These are phyloP conservation scores for Apotomis turbidana DNA, from an alignment of 2,888 invertebrate genomes.

Conservation along the genomic window DNA sequence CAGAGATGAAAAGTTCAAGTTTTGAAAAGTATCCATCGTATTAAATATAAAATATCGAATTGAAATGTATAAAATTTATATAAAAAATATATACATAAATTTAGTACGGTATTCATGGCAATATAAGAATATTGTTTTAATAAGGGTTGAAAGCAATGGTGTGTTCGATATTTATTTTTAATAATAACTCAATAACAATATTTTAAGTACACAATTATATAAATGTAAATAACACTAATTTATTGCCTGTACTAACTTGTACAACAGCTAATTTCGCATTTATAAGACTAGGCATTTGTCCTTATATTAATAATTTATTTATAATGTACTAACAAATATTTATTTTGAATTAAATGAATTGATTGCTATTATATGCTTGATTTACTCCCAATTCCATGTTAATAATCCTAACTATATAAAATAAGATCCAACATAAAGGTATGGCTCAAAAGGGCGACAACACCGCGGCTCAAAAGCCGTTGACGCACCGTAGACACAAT, in stretches of 20 bases:
- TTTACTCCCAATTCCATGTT: slow-evolving; percentile 41
- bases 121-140: background rate
- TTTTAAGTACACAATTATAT: slow-evolving; percentile 50
- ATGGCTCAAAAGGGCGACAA: background rate
- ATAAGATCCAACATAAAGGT: slow-evolving; percentile 16
- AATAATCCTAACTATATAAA: slow-evolving; percentile 30
- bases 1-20: too few species aligned
- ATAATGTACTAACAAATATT: slow-evolving; percentile 72
- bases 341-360: slow-evolving; percentile 75
- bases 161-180: slow-evolving; percentile 25
- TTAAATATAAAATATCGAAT: too few species aligned
- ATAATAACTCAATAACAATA: slow-evolving; percentile 48
- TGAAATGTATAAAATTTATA: background rate
- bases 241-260: slow-evolving; percentile 72
- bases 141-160: background rate
- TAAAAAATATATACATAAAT: background rate
- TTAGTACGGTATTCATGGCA: slow-evolving; percentile 6
- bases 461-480: too few species aligned
- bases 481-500: too few species aligned
- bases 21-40: too few species aligned
- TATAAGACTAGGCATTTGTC: slow-evolving; percentile 67
- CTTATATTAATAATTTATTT: slow-evolving; percentile 60
- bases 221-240: slow-evolving; percentile 72
- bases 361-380: slow-evolving; percentile 56
- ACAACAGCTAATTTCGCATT: slow-evolving; percentile 77